phyloP scores from a whole-genome alignment of 2,797 vertebrate species.

The Knipowitschia caucasica region DNA sequence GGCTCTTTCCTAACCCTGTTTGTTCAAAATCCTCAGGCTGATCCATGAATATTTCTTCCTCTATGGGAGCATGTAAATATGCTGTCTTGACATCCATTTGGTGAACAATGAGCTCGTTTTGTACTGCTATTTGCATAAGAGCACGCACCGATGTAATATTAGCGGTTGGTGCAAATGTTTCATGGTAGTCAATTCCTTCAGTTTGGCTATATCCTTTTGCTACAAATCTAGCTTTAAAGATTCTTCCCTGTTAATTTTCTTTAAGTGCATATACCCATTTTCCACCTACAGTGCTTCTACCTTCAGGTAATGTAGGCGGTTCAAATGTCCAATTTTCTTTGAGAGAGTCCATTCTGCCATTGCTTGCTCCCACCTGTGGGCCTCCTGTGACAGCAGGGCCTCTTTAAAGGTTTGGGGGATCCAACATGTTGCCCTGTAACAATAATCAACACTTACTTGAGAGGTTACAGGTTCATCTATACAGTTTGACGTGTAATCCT shows the following conservation, averaged over 20 bases:
- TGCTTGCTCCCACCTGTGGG: slow-evolving; percentile 2
- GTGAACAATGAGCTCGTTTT: slow-evolving; percentile 1
- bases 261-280: not conserved
- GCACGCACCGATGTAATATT: too few relatives aligned
- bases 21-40: not conserved
- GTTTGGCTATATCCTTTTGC: too few relatives aligned
- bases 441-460: slow-evolving; percentile 1
- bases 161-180: too few relatives aligned
- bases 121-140: too few relatives aligned
- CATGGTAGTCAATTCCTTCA: too few relatives aligned
- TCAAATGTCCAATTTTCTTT: not conserved
- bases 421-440: not conserved
- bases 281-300: not conserved
- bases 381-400: slow-evolving; percentile 19
- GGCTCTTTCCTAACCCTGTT: not conserved
- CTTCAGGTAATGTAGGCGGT: not conserved
- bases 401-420: slow-evolving; percentile 26
- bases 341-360: not conserved
- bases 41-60: slow-evolving; percentile 1
- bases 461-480: slow-evolving; percentile 8
- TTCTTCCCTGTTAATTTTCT: not conserved
- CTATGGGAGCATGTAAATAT: not conserved
- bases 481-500: not conserved
- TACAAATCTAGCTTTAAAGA: not conserved
- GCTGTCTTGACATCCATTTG: not conserved